Base-by-base conservation (phyloP, 2,113 vertebrate species). In the Urocynchramus pylzowi region DNA sequence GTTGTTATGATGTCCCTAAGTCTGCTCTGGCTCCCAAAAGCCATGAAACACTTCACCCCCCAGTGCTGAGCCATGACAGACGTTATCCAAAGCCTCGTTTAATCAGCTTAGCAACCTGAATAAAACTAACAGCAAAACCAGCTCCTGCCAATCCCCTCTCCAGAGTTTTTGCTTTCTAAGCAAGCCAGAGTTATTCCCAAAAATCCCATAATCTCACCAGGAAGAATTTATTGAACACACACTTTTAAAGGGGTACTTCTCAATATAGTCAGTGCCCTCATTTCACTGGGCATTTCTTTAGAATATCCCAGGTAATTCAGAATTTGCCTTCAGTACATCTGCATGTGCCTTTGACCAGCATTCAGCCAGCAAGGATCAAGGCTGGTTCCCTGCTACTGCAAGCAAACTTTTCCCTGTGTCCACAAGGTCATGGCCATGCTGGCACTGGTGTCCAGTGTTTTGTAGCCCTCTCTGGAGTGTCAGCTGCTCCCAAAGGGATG, bases 51-150 rank as follows among this genome's bases (percentile, higher is more conserved):
- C 94, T 76, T 96, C 89, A 95, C 91, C 81, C 74, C 87, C 54
- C 7, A 2, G 23, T 17, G 65, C 22, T 94, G 95, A 95, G 95
- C 91, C 94, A 35, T 96, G 95, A 91, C 94, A 94, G 91, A 73
- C 53, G 53, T 84, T 65, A 93, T 14, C 91, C 94, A 95, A 76
- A 95, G 65, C 53, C 82, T 76, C 8, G 0, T 89, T 91, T 92
- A 95, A 96, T 91, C 94, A 94, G 74, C 78, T 96, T 87, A 94
- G 81, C n/a, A 76, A 89, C 91, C 61, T 73, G 78, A 53, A 64
- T 56, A 21, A 64, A 54, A 23, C 49, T 87, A 71, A 84, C 50
- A 85, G 91, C 42, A 89, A 95, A 95, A 71, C 23, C 84, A 87
- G 81, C 87, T 96, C 84, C 35, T 11, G 4, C 37, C 50, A 71